Evolutionary conservation across 2,113 vertebrate genomes (phyloP), one percentile per base, ranked within the genome.

Genomic region (Junco hyemalis): DNA sequence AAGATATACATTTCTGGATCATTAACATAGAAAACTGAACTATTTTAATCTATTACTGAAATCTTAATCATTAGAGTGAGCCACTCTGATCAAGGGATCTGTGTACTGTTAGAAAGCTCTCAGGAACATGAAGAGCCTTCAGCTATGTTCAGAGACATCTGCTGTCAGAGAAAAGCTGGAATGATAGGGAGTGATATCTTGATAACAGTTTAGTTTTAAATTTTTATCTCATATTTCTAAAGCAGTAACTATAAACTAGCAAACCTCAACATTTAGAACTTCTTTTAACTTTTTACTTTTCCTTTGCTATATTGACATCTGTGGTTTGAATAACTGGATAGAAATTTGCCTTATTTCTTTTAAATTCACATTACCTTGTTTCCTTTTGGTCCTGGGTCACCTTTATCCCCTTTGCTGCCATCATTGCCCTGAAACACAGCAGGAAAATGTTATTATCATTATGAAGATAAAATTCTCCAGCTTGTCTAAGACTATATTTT

Each of bases 301-400:
- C 64, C 33, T 91, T 86, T 60, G 28, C n/a, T 86, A 50, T 56
- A 56, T 80, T 71, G 31, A 36, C 28, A n/a, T 74, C 40, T 59
- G 7, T 53, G 31, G 14, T 86, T 71, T 87, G 54, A 92, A 81
- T 40, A 80, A 59, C 47, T 76, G 56, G 20, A 84, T 4, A 59
- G 12, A 85, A 51, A 51, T 42, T 50, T 12, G 23, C 12, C 36
- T 28, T 17, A 11, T 20, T 48, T 69, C 15, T 29, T 91, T 64
- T 15, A 45, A 91, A 92, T 61, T 63, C 51, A 48, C 83, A 81
- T 97, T 97, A 98, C 97, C 93, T 93, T 95, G 50, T 85, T 96
- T 94, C 97, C 98, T 97, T 98, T 98, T 47, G 96, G 93, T 95
- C 97, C 97, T 91, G 86, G 86, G 26, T 97, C 97, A 84, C 97